Evolutionary conservation across 2,113 vertebrate species (phyloP).

Genomic region (Muscicapa adusta): DNA sequence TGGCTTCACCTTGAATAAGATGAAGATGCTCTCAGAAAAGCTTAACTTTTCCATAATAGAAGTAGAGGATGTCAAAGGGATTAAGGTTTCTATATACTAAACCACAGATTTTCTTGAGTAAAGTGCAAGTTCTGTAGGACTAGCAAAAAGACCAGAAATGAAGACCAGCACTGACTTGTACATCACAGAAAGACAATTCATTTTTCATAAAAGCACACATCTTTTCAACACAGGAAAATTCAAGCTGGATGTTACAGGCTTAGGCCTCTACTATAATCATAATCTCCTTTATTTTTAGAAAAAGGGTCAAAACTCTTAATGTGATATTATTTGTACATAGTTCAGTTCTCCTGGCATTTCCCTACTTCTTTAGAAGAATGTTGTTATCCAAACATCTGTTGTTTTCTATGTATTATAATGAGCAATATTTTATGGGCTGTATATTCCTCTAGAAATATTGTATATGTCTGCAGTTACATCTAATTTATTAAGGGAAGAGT

Average conservation of each 20-base stretch:
- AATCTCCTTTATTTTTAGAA: background rate
- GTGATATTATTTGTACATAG: background rate
- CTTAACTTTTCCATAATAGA: background rate
- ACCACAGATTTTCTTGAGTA: background rate
- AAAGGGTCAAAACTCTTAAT: background rate
- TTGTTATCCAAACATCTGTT: constrained; percentile 41
- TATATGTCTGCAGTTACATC: background rate
- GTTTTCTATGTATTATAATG: constrained; percentile 35
- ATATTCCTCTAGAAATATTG: constrained; percentile 14
- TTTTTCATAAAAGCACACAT: background rate
- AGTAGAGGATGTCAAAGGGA: background rate
- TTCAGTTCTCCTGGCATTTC: background rate
- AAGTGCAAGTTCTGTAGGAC: background rate
- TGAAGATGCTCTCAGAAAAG: background rate
- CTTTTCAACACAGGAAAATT: background rate
- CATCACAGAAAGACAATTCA: background rate
- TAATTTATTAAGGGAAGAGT: background rate
- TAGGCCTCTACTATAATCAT: background rate
- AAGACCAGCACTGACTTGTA: background rate
- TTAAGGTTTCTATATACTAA: background rate
- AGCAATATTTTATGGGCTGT: background rate
- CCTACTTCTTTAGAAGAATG: background rate
- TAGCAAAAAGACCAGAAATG: background rate
- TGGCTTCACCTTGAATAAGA: background rate
- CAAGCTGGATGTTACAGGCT: background rate